phyloP scores from a whole-genome alignment of 2,113 vertebrate genomes.

The Petaurus breviceps region DNA sequence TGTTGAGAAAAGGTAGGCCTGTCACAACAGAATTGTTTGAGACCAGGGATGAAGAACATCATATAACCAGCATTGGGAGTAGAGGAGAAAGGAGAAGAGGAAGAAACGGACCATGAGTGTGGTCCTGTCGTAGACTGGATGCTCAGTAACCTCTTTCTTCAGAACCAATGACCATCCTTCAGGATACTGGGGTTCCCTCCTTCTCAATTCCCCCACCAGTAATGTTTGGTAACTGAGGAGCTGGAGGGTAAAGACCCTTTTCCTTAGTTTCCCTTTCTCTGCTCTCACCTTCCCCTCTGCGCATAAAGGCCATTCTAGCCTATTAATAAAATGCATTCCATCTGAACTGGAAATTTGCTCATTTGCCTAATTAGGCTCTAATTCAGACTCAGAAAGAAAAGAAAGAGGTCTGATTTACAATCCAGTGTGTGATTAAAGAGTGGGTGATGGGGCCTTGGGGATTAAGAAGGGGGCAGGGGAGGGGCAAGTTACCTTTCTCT shows the following conservation, averaged over 20 bases:
- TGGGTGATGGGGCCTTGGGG: constrained; percentile 63
- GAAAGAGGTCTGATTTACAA: constrained; percentile 69
- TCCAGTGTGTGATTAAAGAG: constrained; percentile 79
- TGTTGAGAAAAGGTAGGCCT: background rate
- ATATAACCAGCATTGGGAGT: background rate
- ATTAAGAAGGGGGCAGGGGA: constrained; percentile 39
- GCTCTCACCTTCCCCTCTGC: constrained; percentile 32
- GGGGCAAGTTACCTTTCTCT: background rate
- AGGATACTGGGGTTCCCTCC: background rate
- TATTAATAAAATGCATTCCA: constrained; percentile 70
- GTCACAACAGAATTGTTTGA: background rate
- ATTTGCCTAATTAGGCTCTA: constrained; percentile 71
- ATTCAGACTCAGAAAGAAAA: constrained; percentile 71
- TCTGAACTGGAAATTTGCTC: constrained; percentile 49
- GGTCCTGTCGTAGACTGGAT: background rate
- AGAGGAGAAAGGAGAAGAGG: background rate
- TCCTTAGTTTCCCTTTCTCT: constrained; percentile 34
- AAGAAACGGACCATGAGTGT: background rate
- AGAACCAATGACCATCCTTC: background rate
- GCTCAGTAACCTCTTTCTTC: background rate
- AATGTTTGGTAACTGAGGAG: background rate
- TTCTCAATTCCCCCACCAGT: background rate
- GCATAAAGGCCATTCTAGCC: constrained; percentile 72
- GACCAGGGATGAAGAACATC: background rate
- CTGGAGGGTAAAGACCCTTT: background rate